Evolutionary conservation across 2,888 invertebrate species (phyloP).

Genomic region (Cataglyphis rosenhaueri): DNA sequence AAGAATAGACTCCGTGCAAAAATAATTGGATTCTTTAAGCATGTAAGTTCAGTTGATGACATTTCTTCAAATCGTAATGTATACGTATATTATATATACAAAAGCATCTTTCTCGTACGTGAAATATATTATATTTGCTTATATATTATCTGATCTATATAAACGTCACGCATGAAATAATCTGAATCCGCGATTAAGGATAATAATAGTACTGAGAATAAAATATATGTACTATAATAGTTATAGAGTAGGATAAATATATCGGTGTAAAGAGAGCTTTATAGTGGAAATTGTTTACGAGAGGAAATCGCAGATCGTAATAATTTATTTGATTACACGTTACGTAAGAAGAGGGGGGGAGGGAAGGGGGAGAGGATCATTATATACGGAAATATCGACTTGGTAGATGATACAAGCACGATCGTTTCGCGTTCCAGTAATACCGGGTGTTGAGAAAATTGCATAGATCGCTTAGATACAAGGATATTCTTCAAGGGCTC

Average conservation of each 20-base stretch:
- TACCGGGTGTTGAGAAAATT: not conserved
- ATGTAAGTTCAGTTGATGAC: not conserved
- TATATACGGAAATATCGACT: constrained; percentile 33
- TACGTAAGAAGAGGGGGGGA: not conserved
- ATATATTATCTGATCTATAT: constrained; percentile 15
- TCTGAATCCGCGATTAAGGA: constrained; percentile 29
- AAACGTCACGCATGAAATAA: constrained; percentile 44
- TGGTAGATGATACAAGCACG: constrained; percentile 4
- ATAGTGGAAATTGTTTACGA: constrained; percentile 18
- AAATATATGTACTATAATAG: not conserved
- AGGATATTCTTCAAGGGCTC: not conserved
- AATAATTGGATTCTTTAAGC: not conserved
- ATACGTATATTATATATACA: constrained; percentile 62
- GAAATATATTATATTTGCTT: constrained; percentile 46
- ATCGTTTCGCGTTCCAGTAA: not conserved
- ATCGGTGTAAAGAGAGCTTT: constrained; percentile 25
- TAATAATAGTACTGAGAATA: constrained; percentile 35
- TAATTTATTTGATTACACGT: constrained; percentile 35
- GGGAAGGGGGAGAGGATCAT: not conserved
- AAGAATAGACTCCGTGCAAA: not conserved
- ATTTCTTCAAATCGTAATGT: constrained; percentile 40
- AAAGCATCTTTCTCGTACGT: constrained; percentile 63
- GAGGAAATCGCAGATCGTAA: constrained; percentile 31
- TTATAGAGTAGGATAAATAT: constrained; percentile 23
- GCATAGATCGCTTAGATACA: not conserved